These are phyloP conservation scores for Cerastoderma edule DNA, from an alignment of 2,888 invertebrate genomes.

Conservation along the genomic window DNA sequence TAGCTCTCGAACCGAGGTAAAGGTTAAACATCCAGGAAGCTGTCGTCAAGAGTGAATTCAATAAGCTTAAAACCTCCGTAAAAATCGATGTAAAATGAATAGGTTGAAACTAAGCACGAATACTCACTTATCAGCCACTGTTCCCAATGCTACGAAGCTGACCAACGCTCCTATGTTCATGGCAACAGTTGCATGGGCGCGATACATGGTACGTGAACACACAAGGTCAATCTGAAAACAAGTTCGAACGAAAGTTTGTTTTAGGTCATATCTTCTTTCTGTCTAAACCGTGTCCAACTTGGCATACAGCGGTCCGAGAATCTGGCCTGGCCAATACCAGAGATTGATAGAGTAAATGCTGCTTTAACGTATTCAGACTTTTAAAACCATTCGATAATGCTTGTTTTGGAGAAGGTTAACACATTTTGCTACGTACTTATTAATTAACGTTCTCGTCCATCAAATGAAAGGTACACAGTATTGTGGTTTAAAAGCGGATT, in stretches of 20 bases:
- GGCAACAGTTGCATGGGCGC: slow-evolving; percentile 42
- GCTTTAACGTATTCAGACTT: not conserved
- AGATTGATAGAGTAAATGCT: not conserved
- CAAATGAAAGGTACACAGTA: too few relatives aligned
- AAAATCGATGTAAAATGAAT: too few relatives aligned
- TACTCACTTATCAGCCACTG: slow-evolving; percentile 31
- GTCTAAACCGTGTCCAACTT: not conserved
- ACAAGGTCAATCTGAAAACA: slow-evolving; percentile 36
- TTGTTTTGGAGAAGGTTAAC: not conserved
- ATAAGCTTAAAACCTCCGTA: too few relatives aligned
- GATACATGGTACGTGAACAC: slow-evolving; percentile 28
- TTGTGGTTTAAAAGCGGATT: too few relatives aligned
- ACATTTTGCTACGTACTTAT: too few relatives aligned
- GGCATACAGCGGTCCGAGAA: not conserved
- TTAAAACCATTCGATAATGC: not conserved
- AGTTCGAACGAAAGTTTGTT: not conserved
- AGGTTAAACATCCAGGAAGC: too few relatives aligned
- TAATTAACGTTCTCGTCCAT: too few relatives aligned
- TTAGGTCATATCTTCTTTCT: not conserved
- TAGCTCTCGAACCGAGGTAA: too few relatives aligned
- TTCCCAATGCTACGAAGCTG: slow-evolving; percentile 30
- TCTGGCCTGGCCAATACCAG: not conserved
- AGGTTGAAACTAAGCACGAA: too few relatives aligned
- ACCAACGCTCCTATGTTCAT: slow-evolving; percentile 32
- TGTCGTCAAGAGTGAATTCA: too few relatives aligned